Evolutionary conservation across 2,113 vertebrate genomes (phyloP), one percentile per base, ranked within the genome.

Genomic region (Coracopsis vasa): DNA sequence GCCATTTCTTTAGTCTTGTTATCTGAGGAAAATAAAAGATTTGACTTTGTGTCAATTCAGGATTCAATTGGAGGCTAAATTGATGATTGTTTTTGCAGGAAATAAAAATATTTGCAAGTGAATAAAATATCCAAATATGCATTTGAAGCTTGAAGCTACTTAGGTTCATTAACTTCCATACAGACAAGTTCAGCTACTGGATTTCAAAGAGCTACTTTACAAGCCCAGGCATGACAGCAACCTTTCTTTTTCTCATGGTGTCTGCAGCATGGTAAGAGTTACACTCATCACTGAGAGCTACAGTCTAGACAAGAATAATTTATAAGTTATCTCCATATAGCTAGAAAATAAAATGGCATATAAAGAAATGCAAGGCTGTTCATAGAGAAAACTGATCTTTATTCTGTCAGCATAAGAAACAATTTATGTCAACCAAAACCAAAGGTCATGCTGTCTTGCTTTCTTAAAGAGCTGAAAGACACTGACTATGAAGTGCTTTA

Each of bases 141-240:
- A 86, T 80, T 64, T 67, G 66, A 92, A 83, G 21, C 66, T 92
- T 77, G 58, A 80, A 95, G 42, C 21, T 28, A 42, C 45, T 53
- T 14, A 54, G 16, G 56, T 70, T 88, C 60, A 67, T 78, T 92
- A 91, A 60, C 27, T 84, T 94, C 60, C 69, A 64, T 31, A 10
- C 58, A 66, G 82, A 80, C 41, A 70, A 67, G 42, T 78, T 92
- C 54, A 71, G 42, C 35, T 84, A 47, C 37, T 86, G 90, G 90
- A 93, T 90, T 93, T 95, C 90, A 92, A 80, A 93, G 45, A 20
- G 53, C 25, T 77, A 27, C 25, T 90, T 85, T 73, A 64, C 93
- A 93, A 90, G 94, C 70, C 71, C 41, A 69, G 88, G 54, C 92
- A 64, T 6, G 51, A 77, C 42, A 69, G 50, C 28, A 77, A 23